These are phyloP conservation scores for Seriola rivoliana DNA, from an alignment of 2,113 vertebrate genomes.

Conservation along the genomic window DNA sequence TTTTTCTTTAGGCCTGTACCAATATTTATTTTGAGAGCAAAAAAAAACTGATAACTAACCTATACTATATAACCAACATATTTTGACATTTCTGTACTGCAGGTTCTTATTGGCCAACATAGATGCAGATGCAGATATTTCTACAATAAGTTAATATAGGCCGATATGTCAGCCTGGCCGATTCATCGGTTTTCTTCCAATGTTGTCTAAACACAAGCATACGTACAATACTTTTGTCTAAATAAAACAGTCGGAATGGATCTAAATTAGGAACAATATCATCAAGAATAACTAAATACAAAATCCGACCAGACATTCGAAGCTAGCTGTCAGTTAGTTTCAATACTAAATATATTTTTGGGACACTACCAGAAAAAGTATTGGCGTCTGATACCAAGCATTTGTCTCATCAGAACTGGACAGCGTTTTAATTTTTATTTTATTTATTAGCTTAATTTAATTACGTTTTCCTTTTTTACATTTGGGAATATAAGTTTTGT, in stretches of 20 bases:
- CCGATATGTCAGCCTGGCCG: background rate
- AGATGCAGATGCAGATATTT: too few species aligned
- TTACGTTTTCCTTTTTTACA: background rate
- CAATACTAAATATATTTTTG: background rate
- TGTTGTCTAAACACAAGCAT: background rate
- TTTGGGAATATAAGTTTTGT: background rate
- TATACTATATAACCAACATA: too few species aligned
- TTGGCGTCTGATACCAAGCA: too few species aligned
- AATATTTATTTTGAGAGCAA: background rate
- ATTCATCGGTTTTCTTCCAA: background rate
- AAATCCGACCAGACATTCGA: too few species aligned
- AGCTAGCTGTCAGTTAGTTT: background rate
- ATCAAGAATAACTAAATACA: background rate
- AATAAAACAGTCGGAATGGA: background rate
- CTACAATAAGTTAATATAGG: background rate
- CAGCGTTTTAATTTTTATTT: background rate
- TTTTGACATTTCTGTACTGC: too few species aligned
- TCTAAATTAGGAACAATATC: background rate
- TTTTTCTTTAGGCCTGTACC: background rate
- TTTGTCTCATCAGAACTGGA: too few species aligned
- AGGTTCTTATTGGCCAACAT: too few species aligned
- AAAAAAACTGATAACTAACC: background rate
- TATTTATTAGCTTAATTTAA: background rate
- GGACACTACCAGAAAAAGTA: background rate
- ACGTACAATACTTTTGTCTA: background rate